Evolutionary conservation across 1,140 invertebrate species (phyloP).

Genomic region (Phocides pigmalion): DNA sequence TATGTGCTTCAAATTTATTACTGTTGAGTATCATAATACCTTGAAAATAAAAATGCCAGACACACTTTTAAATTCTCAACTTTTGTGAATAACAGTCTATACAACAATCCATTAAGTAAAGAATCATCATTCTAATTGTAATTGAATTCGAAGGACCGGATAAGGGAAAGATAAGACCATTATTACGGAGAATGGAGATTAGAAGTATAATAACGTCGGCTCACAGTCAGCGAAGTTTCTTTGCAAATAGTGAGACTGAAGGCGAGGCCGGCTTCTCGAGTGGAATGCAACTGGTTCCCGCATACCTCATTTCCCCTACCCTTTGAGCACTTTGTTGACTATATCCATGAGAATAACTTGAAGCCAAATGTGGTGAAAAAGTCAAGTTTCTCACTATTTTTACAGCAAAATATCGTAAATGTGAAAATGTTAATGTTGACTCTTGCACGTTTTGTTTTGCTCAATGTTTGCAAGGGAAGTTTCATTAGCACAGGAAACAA

Average conservation of each 20-base stretch:
- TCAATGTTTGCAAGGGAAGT: slow-evolving; percentile 39
- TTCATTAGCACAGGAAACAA: slow-evolving; percentile 54
- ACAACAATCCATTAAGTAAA: too few relatives aligned
- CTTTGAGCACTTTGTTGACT: slow-evolving; percentile 34
- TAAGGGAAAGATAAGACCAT: not conserved
- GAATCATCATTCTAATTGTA: too few relatives aligned
- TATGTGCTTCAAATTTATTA: not conserved
- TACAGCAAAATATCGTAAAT: not conserved
- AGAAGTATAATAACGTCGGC: slow-evolving; percentile 40
- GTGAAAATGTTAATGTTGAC: not conserved
- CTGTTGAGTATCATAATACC: not conserved
- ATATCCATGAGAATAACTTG: slow-evolving; percentile 46
- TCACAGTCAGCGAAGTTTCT: slow-evolving; percentile 39
- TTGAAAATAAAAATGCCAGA: slow-evolving; percentile 5
- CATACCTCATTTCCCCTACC: slow-evolving; percentile 38
- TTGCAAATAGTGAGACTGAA: slow-evolving; percentile 41
- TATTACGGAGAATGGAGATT: slow-evolving; percentile 29
- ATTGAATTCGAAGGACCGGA: too few relatives aligned
- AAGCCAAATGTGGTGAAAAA: slow-evolving; percentile 19
- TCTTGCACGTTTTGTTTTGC: slow-evolving; percentile 16
- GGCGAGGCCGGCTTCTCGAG: slow-evolving; percentile 37
- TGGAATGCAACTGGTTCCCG: slow-evolving; percentile 42
- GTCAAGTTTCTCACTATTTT: not conserved
- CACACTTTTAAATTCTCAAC: too few relatives aligned
- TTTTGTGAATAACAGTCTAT: too few relatives aligned